Conservation (phyloP, 2,113 vertebrate species). For the Anseranas semipalmata region DNA sequence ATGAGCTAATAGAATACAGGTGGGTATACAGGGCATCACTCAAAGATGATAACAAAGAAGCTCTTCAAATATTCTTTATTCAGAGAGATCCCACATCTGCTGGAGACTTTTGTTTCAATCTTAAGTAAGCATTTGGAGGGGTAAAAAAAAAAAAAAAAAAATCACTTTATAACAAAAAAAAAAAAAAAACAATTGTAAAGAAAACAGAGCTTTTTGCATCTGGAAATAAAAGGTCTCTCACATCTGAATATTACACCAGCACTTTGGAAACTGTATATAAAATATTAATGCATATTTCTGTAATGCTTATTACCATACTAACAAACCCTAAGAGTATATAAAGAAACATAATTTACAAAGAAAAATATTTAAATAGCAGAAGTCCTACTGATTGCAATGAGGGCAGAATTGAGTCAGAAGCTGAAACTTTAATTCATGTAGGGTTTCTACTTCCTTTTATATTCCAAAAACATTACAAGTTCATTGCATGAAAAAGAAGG, state of each 20-base stretch:
- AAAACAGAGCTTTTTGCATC: rapidly evolving
- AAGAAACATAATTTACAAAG: background rate
- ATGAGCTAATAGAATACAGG: background rate
- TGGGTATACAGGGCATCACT: background rate
- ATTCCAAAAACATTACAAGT: background rate
- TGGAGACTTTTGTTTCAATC: background rate
- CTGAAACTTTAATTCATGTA: background rate
- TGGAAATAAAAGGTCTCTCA: background rate
- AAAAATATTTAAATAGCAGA: background rate
- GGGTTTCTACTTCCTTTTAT: background rate
- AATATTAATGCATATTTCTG: background rate
- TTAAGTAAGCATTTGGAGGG: background rate
- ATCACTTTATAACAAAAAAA: background rate
- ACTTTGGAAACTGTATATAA: background rate
- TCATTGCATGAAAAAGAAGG: background rate
- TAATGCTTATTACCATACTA: background rate
- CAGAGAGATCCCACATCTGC: background rate
- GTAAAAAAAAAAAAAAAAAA: background rate
- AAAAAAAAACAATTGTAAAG: background rate
- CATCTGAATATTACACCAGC: background rate
- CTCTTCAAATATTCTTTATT: background rate
- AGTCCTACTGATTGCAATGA: background rate
- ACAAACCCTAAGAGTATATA: background rate
- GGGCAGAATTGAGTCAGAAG: background rate
- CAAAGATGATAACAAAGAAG: background rate